Evolutionary conservation across 2,797 vertebrate species (phyloP).

Genomic region (Pempheris klunzingeri): DNA sequence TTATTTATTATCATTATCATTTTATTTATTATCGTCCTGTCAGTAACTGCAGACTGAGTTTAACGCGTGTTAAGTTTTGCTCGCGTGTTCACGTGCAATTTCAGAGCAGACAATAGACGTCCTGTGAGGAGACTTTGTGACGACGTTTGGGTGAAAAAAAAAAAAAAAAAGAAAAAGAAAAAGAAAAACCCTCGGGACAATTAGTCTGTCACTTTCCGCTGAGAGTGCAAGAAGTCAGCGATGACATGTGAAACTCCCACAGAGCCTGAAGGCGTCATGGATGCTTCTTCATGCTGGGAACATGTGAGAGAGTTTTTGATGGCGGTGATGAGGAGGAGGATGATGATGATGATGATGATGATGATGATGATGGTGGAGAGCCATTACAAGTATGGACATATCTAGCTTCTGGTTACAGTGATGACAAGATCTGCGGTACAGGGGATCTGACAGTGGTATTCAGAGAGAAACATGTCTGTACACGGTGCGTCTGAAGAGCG

Average conservation of each 20-base stretch:
- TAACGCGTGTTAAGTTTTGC: conserved; percentile 19
- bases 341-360: no score
- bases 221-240: conserved; percentile 50
- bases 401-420: conserved; percentile 67
- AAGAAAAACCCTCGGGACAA: conserved; percentile 9
- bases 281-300: conserved; percentile 30
- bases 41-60: not conserved
- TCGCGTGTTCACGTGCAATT: conserved; percentile 51
- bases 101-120: conserved; percentile 61
- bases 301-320: conserved; percentile 21
- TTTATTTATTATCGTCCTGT: not conserved
- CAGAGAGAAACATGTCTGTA: conserved; percentile 54
- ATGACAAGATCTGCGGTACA: conserved; percentile 53
- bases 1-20: no score
- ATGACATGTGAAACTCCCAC: conserved; percentile 37
- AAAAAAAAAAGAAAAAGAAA: not conserved
- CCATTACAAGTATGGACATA: conserved; percentile 72
- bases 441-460: conserved; percentile 71
- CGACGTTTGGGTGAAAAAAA: not conserved
- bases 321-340: no score
- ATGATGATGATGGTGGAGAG: not conserved
- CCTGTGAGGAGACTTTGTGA: conserved; percentile 52
- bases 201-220: conserved; percentile 68
- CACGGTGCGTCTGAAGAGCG: conserved; percentile 44
- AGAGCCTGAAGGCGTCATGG: conserved; percentile 36